A percentile compares a stretch with the other conserved stretches of the same genome.
Conservation (phyloP, 92 coral and sea anemone species). For the Porites divaricata region DNA sequence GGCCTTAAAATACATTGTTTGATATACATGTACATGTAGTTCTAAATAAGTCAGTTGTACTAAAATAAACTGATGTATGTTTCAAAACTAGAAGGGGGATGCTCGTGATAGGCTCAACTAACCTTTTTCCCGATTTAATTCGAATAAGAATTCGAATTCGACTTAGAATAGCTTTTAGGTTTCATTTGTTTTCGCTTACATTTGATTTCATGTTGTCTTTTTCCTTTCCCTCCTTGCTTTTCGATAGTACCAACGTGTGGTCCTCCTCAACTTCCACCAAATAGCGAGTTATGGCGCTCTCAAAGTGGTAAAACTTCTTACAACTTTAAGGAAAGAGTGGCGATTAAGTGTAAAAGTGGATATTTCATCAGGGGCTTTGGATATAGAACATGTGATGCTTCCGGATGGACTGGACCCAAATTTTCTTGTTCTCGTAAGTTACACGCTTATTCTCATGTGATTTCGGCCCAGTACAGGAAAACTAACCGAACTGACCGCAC, state of each 20-base stretch:
- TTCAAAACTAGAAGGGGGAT: too few species aligned
- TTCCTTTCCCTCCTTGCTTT: neutral
- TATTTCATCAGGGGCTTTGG: conserved; percentile 19
- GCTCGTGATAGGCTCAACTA: too few species aligned
- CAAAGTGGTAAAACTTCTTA: neutral
- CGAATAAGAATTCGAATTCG: too few species aligned
- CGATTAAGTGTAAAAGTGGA: conserved; percentile 16
- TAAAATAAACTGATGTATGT: too few species aligned
- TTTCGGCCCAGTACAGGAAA: too few species aligned
- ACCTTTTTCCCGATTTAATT: too few species aligned
- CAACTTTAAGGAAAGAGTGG: neutral
- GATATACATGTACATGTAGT: too few species aligned
- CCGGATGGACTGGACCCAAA: conserved; percentile 8
- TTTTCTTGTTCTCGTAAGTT: conserved; percentile 29
- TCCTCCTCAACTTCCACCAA: conserved; percentile 21
- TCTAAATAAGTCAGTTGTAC: too few species aligned
- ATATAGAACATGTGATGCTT: neutral
- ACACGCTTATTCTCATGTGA: neutral
- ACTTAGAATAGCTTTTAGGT: too few species aligned
- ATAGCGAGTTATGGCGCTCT: neutral
- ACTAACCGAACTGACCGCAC: too few species aligned
- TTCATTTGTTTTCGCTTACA: neutral
- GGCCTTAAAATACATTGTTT: too few species aligned
- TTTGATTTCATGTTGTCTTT: neutral
- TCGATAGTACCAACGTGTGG: conserved; percentile 1